Evolutionary conservation across 2,113 vertebrate species (phyloP).

Genomic region (Amphiprion percula): DNA sequence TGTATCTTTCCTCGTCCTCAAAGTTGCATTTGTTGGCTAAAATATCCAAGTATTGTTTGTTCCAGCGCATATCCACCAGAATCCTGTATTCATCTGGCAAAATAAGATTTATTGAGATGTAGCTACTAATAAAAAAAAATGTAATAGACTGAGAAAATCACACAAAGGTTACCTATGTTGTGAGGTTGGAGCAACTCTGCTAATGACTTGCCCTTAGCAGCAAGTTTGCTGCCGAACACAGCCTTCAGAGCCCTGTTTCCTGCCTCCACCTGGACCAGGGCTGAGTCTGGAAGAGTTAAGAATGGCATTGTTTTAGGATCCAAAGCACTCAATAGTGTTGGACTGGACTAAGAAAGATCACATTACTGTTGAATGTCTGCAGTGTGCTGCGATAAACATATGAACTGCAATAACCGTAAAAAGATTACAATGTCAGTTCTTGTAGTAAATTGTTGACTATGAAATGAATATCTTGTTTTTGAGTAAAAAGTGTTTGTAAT

Average conservation of each 20-base stretch:
- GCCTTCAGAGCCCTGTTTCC: slow-evolving; percentile 89
- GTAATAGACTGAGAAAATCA: neutral
- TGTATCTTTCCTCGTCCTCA: slow-evolving; percentile 89
- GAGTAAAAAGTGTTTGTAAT: neutral
- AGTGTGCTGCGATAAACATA: neutral
- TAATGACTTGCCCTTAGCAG: slow-evolving; percentile 88
- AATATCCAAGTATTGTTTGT: slow-evolving; percentile 94
- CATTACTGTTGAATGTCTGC: too few species aligned
- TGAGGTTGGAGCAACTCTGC: slow-evolving; percentile 91
- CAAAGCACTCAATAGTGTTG: too few species aligned
- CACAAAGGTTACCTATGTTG: slow-evolving; percentile 85
- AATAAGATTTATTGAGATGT: neutral
- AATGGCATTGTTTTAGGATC: neutral
- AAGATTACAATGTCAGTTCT: too few species aligned
- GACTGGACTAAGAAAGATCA: too few species aligned
- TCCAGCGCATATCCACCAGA: slow-evolving; percentile 96
- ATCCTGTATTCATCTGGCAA: slow-evolving; percentile 91
- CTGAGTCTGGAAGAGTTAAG: slow-evolving; percentile 78
- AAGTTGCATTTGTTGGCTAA: slow-evolving; percentile 91
- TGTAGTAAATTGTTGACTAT: too few species aligned
- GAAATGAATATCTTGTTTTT: neutral
- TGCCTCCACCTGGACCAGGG: slow-evolving; percentile 89
- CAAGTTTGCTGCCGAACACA: slow-evolving; percentile 90
- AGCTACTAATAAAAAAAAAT: neutral
- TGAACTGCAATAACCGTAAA: neutral